These are phyloP conservation scores for Gastrophryne carolinensis DNA, from an alignment of 2,797 vertebrate species.

Conservation along the genomic window DNA sequence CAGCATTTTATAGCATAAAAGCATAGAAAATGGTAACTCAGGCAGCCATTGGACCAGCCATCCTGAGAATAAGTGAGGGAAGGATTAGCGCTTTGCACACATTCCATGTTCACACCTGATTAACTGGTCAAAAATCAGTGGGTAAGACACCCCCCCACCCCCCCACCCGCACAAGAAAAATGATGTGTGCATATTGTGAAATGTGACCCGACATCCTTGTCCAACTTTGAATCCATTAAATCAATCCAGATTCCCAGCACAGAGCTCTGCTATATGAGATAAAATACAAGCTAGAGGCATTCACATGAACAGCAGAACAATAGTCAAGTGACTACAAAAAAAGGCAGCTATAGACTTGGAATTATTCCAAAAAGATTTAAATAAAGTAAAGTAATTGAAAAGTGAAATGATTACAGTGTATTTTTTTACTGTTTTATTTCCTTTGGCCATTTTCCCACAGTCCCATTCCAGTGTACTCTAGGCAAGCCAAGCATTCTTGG, in stretches of 20 bases:
- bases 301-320: slow-evolving; percentile 37
- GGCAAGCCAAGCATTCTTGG: slow-evolving; percentile 45
- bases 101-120: slow-evolving; percentile 22
- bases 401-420: slow-evolving; percentile 3
- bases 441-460: slow-evolving; percentile 47
- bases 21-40: slow-evolving; percentile 14
- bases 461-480: slow-evolving; percentile 28
- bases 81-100: neutral
- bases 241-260: slow-evolving; percentile 32
- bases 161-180: slow-evolving; percentile 14
- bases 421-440: slow-evolving; percentile 23
- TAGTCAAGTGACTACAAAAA: slow-evolving; percentile 27
- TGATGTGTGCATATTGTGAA: slow-evolving; percentile 13
- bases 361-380: slow-evolving; percentile 33
- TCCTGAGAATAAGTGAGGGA: neutral
- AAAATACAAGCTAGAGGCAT: slow-evolving; percentile 15
- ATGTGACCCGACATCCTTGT: slow-evolving; percentile 31
- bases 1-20: slow-evolving; percentile 19
- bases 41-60: neutral
- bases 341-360: slow-evolving; percentile 28
- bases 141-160: slow-evolving; percentile 7
- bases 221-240: slow-evolving; percentile 21
- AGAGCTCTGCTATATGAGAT: slow-evolving; percentile 26
- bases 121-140: slow-evolving; percentile 15
- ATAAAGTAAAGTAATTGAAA: neutral